Evolutionary conservation across 2,888 invertebrate genomes (phyloP), one percentile per base, ranked within the genome.

Genomic region (Hoplodrina ambigua): DNA sequence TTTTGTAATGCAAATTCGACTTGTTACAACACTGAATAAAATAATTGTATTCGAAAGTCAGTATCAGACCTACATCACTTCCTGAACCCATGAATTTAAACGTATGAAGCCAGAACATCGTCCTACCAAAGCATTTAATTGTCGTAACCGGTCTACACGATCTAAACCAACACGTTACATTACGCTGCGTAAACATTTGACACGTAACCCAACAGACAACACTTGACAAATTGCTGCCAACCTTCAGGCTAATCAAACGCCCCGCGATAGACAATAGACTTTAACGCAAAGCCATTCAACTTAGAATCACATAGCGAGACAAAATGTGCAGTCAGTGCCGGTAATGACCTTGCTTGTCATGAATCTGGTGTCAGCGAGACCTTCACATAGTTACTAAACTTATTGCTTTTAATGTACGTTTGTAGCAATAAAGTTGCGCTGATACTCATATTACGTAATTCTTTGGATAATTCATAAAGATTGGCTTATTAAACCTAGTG

Each of bases 321-420:
- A 67, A 67, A 75, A 76, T 72, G 53, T 82, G 72, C 83, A 78
- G 62, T 63, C 78, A 79, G 78, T 80, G 85, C 87, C 88, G 88
- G 87, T 89, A 91, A 86, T 93, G 93, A 93, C 94, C 94, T 94
- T 94, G 92, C 85, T 79, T 83, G 86, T 85, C 89, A 90, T 89
- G 86, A 87, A 82, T 87, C 87, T 85, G 82, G 85, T 78, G 79
- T 72, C 63, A 66, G 81, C 63, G 53, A 85, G 87, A 89, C 92
- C 92, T 93, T 91, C 89, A 88, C 90, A 91, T 86, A 89, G 80
- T 85, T 88, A 85, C 85, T 81, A 82, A 85, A 71, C 44, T 64
- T 72, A 82, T 79, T 64, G 62, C 75, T 83, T 76, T 76, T 74
- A 72, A 82, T 80, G 61, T 58, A 74, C 49, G 66, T 72, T 58